These are phyloP conservation scores for Stegophylla sp. DNA, from an alignment of 2,888 invertebrate species.

Conservation along the genomic window DNA sequence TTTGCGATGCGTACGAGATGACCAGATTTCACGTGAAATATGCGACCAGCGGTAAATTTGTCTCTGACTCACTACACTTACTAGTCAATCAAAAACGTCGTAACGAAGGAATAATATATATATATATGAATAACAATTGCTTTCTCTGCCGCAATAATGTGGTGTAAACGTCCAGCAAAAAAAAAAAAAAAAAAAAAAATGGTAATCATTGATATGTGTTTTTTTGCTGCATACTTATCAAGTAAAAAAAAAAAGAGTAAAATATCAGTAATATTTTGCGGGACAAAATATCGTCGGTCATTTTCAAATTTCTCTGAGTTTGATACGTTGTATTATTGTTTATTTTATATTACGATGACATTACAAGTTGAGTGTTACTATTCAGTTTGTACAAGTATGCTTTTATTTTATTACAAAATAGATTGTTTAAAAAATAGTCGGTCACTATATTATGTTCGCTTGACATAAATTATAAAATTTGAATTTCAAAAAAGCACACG, in stretches of 20 bases:
- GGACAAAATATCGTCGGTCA: conserved; percentile 7
- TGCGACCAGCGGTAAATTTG: conserved; percentile 27
- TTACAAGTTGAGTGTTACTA: too few relatives aligned
- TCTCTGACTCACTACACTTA: neutral
- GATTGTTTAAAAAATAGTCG: too few relatives aligned
- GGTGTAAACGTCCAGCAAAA: neutral
- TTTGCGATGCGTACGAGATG: neutral
- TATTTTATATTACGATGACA: too few relatives aligned
- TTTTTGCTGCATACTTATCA: too few relatives aligned
- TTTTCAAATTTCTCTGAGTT: conserved; percentile 21
- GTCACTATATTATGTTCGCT: too few relatives aligned
- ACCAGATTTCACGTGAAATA: conserved; percentile 56
- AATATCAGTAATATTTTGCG: too few relatives aligned
- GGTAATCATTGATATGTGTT: neutral
- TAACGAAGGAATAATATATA: conserved; percentile 1
- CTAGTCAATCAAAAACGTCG: conserved; percentile 26
- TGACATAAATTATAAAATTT: too few relatives aligned
- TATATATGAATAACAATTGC: conserved; percentile 43
- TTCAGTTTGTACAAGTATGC: too few relatives aligned
- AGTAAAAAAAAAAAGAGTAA: too few relatives aligned
- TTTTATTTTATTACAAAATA: too few relatives aligned
- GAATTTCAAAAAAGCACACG: too few relatives aligned
- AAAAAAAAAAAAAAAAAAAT: neutral
- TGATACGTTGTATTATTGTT: neutral
- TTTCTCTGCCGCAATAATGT: conserved; percentile 28